Base-by-base conservation (phyloP, 2,113 vertebrate genomes). In the Pangasianodon hypophthalmus region DNA sequence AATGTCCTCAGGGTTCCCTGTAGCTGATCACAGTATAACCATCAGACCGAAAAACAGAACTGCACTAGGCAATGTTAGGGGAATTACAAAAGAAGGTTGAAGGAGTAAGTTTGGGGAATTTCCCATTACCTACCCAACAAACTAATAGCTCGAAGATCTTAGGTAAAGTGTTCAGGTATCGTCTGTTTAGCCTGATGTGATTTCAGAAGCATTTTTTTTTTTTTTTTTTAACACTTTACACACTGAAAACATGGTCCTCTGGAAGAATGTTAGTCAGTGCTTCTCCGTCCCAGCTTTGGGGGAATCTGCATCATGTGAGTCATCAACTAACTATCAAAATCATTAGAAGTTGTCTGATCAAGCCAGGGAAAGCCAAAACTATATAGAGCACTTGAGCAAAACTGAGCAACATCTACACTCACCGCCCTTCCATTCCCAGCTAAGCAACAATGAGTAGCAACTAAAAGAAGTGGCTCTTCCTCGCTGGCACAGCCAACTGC, bases 401-500 rank as follows among this genome's bases (percentile, higher is more conserved):
- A 21, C 29, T 32, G 67, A 87, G 73, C 67, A 62, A 64, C 44
- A 71, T 80, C 75, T 16, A 46, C 52, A 29, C 41, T 80, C 41
- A 54, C 46, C 48, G 58, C 83, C 58, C 83, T 37, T 79, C 58
- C 13, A n/a, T 80, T 79, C 41, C n/a, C 83, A 48, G 54, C 41
- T 58, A 26, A 91, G 41, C 52, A n/a, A 71, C 52, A 82, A 81
- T 80, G 48, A n/a, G 9, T 84, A 18, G 50, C 11, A 54, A 83
- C 52, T 89, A 84, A 37, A 9, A 84, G 46, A 56, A 58, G 11
- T 69, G 46, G 7, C 60, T 56, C 21, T 60, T 85, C 16, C 18
- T 44, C 46, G 6, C 37, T 64, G 10, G 21, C 37, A 58, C 46
- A 62, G 54, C 71, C 26, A 8, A 0, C 37, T 32, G 11, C 16